These are phyloP conservation scores for Malthinus flaveolus DNA, from an alignment of 2,888 invertebrate genomes.

Conservation along the genomic window DNA sequence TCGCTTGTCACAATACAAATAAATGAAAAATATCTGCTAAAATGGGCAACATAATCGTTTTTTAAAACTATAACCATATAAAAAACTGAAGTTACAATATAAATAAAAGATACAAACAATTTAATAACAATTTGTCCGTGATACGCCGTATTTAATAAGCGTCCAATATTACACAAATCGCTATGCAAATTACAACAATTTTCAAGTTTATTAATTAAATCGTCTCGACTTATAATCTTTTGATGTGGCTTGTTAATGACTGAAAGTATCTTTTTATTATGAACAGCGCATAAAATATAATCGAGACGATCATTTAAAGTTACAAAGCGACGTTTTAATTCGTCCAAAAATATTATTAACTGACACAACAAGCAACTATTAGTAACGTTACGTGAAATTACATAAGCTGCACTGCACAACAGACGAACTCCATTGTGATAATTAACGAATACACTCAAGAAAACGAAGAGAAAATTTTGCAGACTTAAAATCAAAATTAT, in stretches of 20 bases:
- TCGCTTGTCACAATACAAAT: conserved; percentile 2
- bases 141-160: conserved; percentile 10
- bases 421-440: not conserved
- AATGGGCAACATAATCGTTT: not conserved
- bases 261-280: not conserved
- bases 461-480: not conserved
- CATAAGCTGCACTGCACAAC: not conserved
- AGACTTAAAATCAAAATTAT: not conserved
- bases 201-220: conserved; percentile 2
- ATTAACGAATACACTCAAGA: not conserved
- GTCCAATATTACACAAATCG: conserved; percentile 6
- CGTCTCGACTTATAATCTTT: not conserved
- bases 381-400: not conserved
- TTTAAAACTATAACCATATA: conserved; percentile 4
- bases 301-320: conserved; percentile 2
- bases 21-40: not conserved
- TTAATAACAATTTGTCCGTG: conserved; percentile 12
- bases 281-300: not conserved
- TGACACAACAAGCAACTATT: conserved; percentile 5
- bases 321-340: conserved; percentile 7
- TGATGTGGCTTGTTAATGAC: not conserved
- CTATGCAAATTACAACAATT: conserved; percentile 7
- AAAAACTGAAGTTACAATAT: conserved; percentile 12
- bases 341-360: conserved; percentile 1
- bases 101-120: conserved; percentile 8